Evolutionary conservation across 2,888 invertebrate genomes (phyloP), one percentile per base, ranked within the genome.

Genomic region (Eurytoma adleriae): DNA sequence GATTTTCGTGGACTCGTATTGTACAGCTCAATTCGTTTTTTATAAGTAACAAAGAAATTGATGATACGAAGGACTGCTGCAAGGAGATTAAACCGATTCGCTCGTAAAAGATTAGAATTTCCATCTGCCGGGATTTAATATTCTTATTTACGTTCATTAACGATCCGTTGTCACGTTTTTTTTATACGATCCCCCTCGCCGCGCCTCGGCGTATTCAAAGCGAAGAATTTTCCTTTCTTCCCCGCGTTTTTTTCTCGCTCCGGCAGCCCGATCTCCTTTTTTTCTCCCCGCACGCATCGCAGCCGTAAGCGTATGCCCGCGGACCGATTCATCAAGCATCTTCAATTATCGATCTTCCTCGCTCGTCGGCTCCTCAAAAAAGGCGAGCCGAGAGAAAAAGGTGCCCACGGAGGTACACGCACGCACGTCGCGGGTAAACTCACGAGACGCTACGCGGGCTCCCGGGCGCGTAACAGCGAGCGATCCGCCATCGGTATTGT

Each of bases 401-500:
- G 10, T 10, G 40, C 40, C 40, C 10, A 20, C 18, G 3, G 54
- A 14, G 1, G 54, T 14, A 24, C 12, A 30, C 62, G 24, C 12
- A 27, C 14, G n/a, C 18, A 16, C 30, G 57, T 48, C 14, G 20
- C 12, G 27, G 56, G 56, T 10, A 24, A 18, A 27, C 27, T 20
- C 57, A 20, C 27, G 30, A 52, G 54, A 54, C 40, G 5, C 18
- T 0, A n/a, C n/a, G 20, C 2, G 20, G 12, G 56, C 64, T 52
- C 20, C 52, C 30, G 56, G 40, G 40, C 50, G 18, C 30, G 10
- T 14, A 54, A 30, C 20, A 57, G 64, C 56, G 54, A 57, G 82
- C 24, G 82, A 83, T 84, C 83, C 83, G 82, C 76, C 81, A 79
- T 82, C 80, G 83, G 61, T 30, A 75, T 78, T 67, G 74, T 56